phyloP scores from a whole-genome alignment of 1,140 invertebrate species.

The Bombus superbus region DNA sequence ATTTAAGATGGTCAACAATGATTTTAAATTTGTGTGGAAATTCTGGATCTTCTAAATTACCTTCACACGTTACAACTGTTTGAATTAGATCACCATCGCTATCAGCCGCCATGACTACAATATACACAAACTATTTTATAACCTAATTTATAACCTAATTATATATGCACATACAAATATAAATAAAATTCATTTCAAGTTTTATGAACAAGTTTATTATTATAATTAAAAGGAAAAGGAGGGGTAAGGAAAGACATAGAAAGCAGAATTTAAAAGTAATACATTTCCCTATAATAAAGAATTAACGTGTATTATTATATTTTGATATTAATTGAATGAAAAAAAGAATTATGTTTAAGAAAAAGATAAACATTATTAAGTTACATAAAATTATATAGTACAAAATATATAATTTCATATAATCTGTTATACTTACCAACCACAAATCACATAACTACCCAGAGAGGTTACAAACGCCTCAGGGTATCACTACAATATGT shows the following conservation, averaged over 20 bases:
- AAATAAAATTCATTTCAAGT: not conserved
- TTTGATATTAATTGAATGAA: not conserved
- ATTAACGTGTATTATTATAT: not conserved
- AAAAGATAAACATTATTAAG: not conserved
- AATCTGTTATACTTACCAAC: slow-evolving; percentile 76
- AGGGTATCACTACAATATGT: slow-evolving; percentile 75
- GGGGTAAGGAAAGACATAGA: accelerated
- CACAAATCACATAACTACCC: slow-evolving; percentile 83
- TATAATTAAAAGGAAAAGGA: not conserved
- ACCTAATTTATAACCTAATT: not conserved
- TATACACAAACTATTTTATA: slow-evolving; percentile 18
- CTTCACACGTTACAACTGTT: slow-evolving; percentile 91
- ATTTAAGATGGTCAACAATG: slow-evolving; percentile 87
- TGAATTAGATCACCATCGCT: slow-evolving; percentile 88
- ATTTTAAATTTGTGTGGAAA: slow-evolving; percentile 87
- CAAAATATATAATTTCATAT: slow-evolving; percentile 14
- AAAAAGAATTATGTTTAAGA: not conserved
- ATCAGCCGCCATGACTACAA: slow-evolving; percentile 88
- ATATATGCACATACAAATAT: not conserved
- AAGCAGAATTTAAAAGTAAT: not conserved
- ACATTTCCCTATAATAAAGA: not conserved
- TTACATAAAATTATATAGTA: slow-evolving; percentile 1
- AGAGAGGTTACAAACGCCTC: slow-evolving; percentile 78
- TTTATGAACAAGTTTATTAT: not conserved
- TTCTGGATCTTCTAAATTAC: slow-evolving; percentile 89